These are phyloP conservation scores for Monodelphis domestica DNA, from an alignment of 2,797 vertebrate genomes.

Conservation along the genomic window DNA sequence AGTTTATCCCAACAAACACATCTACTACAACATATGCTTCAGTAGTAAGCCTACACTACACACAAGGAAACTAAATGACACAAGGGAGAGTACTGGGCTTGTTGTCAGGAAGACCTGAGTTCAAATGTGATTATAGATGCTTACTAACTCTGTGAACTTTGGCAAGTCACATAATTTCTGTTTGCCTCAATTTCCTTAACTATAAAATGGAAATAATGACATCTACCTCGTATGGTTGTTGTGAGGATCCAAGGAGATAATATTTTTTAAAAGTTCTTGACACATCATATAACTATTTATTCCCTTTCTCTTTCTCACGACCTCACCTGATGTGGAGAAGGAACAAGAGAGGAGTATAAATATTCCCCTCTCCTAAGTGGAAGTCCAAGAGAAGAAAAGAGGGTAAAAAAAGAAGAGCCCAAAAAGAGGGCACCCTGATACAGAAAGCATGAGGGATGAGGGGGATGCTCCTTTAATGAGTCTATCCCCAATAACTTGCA, in stretches of 20 bases:
- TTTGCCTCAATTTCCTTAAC: neutral
- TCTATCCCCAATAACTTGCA: neutral
- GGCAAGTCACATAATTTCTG: neutral
- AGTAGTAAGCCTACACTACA: neutral
- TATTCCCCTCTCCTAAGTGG: neutral
- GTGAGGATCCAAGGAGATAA: neutral
- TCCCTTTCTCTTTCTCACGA: neutral
- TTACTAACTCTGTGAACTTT: neutral
- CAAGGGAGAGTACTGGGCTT: neutral
- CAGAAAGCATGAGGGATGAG: neutral
- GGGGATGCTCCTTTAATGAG: neutral
- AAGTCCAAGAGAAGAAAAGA: neutral
- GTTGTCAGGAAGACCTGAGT: neutral
- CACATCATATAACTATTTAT: neutral
- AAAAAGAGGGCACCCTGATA: neutral
- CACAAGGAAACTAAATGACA: neutral
- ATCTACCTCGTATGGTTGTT: neutral
- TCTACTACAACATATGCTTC: neutral
- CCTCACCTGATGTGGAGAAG: neutral
- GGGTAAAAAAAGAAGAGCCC: neutral
- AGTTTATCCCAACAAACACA: neutral
- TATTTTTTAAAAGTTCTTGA: neutral
- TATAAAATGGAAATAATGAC: neutral
- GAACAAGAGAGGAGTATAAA: neutral
- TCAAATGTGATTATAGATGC: neutral